Evolutionary conservation across 2,797 vertebrate genomes (phyloP), one percentile per base, ranked within the genome.

Genomic region (Avahi laniger): DNA sequence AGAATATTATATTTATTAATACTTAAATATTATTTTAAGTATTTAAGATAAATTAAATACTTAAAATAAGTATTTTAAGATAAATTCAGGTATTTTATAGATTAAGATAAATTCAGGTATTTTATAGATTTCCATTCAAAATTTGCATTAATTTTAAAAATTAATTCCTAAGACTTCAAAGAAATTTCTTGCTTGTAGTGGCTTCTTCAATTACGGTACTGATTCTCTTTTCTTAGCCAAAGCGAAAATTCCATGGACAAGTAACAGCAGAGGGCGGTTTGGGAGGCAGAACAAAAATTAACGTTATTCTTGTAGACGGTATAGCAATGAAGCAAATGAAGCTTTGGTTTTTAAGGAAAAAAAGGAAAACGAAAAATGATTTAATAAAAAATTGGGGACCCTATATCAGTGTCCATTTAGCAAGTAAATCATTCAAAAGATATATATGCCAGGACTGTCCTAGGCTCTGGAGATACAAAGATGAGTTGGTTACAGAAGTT

Each of bases 1-100:
- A 78, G 22, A 80, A 93, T 65, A 43, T 43, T 43, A 43, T 43
- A 43, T 43, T 43, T 7, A 43, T 43, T 43, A 43, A 43, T 43
- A 43, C 41, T 43, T 6, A 43, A 88, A 46, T 54, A 65, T 24
- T 82, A 73, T 72, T 91, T 96, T 91, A 43, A 75, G n/a, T n/a
- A n/a, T n/a, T 35, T 79, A 89, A 86, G 41, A 80, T 86, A 67
- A 88, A 91, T 84, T 92, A 43, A 75, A n/a, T n/a, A n/a, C n/a
- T n/a, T n/a, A n/a, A n/a, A n/a, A n/a, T n/a, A n/a, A n/a, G n/a
- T n/a, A n/a, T n/a, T n/a, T 35, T 79, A 89, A 86, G 41, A 80
- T 86, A 67, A 88, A 91, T 84, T 92, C 28, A 83, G 7, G 83
- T 72, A n/a, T 50, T 59, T 52, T 41, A 72, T 24, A 48, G 43